Base-by-base conservation (phyloP, 2,888 invertebrate genomes). In the Copidosoma aretas region DNA sequence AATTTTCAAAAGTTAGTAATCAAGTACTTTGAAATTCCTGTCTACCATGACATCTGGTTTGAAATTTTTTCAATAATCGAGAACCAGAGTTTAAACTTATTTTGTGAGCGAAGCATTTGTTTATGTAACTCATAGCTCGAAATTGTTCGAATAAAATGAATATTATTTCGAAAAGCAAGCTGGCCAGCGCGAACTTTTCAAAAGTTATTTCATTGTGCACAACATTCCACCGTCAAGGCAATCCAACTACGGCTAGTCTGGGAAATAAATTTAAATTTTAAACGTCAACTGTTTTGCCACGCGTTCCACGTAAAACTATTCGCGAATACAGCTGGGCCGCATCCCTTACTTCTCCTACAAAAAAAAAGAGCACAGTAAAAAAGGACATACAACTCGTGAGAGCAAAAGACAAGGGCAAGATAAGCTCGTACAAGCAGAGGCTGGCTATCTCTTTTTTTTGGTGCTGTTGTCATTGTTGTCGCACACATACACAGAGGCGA, bases 231-330 rank as follows among this genome's bases (percentile, higher is more conserved):
- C 8, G 32, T 8, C 32, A n/a, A n/a, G n/a, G n/a, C 8, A 32
- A 32, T 8, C 32, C 32, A 3, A 8, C 43, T 3, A 46, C 43
- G 43, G n/a, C 22, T 52, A 24, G 53, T n/a, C 32, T 8, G 32
- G 43, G 43, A 62, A 24, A 21, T 24, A 19, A 66, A 61, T 67
- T 39, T 54, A 63, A 59, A 60, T 64, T 63, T 32, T n/a, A 60
- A 60, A 63, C 17, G 54, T 57, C 61, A 68, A 25, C 57, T 56
- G 60, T 61, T 58, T 57, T 43, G 17, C 43, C n/a, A 19, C 21
- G 32, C 12, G 19, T 21, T 39, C 17, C 12, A 12, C 22, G 41
- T 69, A 58, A 62, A 49, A 59, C 58, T 56, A 59, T 62, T 59
- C 53, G 58, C 51, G 56, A 41, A 58, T 46, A 49, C 53, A 39